A percentile compares a stretch with the other conserved stretches of the same genome.
phyloP scores from a whole-genome alignment of 2,888 invertebrate genomes.

The Teleogryllus oceanicus region DNA sequence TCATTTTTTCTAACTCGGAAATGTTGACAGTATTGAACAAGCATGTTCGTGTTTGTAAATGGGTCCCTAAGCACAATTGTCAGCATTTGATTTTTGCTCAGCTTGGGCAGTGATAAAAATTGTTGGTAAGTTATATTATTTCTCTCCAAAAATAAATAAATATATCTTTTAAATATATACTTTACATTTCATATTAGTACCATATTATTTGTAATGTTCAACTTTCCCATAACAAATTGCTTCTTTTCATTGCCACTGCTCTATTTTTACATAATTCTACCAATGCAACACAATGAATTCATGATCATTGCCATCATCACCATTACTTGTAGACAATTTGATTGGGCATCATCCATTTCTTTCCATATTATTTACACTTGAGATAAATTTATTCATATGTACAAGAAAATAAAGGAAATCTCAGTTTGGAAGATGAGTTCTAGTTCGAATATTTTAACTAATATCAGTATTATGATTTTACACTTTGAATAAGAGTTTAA shows the following conservation, averaged over 20 bases:
- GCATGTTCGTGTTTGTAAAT: background rate
- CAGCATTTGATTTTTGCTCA: background rate
- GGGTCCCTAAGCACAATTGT: slow-evolving; percentile 18
- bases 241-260: background rate
- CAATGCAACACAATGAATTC: background rate
- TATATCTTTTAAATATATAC: background rate
- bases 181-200: slow-evolving; percentile 18
- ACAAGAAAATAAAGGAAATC: no score
- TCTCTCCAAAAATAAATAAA: background rate
- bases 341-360: background rate
- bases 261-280: background rate
- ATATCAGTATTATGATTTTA: no score
- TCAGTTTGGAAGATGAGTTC: no score
- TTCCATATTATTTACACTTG: background rate
- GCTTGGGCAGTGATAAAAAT: slow-evolving; percentile 18
- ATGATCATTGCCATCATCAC: background rate
- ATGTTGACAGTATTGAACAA: background rate
- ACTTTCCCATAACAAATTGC: background rate
- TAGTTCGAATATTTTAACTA: no score
- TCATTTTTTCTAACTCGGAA: background rate
- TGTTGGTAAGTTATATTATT: background rate
- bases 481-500: no score
- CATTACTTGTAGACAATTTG: background rate
- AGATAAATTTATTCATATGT: background rate
- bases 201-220: background rate